Evolutionary conservation across 2,113 vertebrate species (phyloP).

Genomic region (Pteropus alecto): DNA sequence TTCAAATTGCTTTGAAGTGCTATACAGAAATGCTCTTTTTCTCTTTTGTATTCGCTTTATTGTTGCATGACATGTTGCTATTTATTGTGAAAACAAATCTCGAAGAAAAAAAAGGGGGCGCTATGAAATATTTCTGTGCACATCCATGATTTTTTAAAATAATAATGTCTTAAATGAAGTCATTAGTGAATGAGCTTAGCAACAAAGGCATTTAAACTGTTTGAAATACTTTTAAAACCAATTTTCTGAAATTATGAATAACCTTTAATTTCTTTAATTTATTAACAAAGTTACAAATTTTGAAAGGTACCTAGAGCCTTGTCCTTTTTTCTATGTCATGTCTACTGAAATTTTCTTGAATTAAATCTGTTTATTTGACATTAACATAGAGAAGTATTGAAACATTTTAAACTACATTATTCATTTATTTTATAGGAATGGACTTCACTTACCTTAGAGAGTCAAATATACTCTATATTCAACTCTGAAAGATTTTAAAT

Average conservation of each 20-base stretch:
- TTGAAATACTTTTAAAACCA: neutral
- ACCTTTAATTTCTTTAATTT: neutral
- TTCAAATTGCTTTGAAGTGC: slow-evolving; percentile 20
- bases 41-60: neutral
- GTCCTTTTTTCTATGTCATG: neutral
- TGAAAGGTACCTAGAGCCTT: neutral
- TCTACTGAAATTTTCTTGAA: neutral
- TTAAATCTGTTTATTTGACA: neutral
- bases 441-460: neutral
- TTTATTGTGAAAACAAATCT: neutral
- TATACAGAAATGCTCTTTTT: neutral
- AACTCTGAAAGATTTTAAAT: neutral
- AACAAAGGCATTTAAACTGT: neutral
- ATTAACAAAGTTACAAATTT: neutral
- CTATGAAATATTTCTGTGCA: neutral
- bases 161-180: neutral
- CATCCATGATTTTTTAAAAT: neutral
- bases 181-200: neutral
- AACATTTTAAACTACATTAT: neutral
- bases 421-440: neutral
- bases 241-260: neutral
- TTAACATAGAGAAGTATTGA: neutral
- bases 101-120: neutral
- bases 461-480: neutral
- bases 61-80: neutral